phyloP scores from a whole-genome alignment of 1,140 invertebrate species.

The Proctacanthus coquilletti region DNA sequence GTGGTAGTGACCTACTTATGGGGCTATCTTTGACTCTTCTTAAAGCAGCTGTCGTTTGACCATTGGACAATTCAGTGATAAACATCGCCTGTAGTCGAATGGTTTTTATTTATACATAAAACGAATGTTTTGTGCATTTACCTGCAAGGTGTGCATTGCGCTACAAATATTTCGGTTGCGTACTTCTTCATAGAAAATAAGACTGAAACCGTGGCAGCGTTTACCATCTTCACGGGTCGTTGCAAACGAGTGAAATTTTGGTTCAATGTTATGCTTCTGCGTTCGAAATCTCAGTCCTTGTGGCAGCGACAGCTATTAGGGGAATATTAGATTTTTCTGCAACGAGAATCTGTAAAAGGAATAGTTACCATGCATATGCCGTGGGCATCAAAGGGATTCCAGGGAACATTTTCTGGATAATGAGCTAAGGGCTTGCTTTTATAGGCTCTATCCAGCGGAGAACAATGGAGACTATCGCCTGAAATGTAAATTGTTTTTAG shows the following conservation, averaged over 20 bases:
- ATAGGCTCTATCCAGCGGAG: slow-evolving; percentile 85
- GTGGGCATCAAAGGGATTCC: slow-evolving; percentile 88
- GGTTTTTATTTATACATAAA: not conserved
- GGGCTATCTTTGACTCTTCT: slow-evolving; percentile 41
- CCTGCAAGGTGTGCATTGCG: slow-evolving; percentile 87
- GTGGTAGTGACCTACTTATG: slow-evolving; percentile 58
- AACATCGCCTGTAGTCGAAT: slow-evolving; percentile 59
- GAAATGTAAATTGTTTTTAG: slow-evolving; percentile 14
- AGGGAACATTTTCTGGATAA: slow-evolving; percentile 81
- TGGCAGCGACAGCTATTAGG: slow-evolving; percentile 61
- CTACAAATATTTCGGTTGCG: slow-evolving; percentile 79
- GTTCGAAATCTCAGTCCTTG: slow-evolving; percentile 86
- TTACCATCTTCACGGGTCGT: slow-evolving; percentile 94
- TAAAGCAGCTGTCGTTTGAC: slow-evolving; percentile 45
- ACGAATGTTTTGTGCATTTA: slow-evolving; percentile 19
- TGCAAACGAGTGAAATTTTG: slow-evolving; percentile 91
- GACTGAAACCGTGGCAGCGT: slow-evolving; percentile 81
- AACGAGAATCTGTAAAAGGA: not conserved
- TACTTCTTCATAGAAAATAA: slow-evolving; percentile 92
- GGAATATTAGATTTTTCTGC: not conserved
- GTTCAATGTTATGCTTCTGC: slow-evolving; percentile 77
- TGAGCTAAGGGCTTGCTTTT: slow-evolving; percentile 87
- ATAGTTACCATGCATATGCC: slow-evolving; percentile 68
- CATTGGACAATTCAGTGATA: slow-evolving; percentile 72
- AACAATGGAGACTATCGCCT: slow-evolving; percentile 74